phyloP scores from a whole-genome alignment of 2,113 vertebrate species.

The Gnathonemus longibarbis region DNA sequence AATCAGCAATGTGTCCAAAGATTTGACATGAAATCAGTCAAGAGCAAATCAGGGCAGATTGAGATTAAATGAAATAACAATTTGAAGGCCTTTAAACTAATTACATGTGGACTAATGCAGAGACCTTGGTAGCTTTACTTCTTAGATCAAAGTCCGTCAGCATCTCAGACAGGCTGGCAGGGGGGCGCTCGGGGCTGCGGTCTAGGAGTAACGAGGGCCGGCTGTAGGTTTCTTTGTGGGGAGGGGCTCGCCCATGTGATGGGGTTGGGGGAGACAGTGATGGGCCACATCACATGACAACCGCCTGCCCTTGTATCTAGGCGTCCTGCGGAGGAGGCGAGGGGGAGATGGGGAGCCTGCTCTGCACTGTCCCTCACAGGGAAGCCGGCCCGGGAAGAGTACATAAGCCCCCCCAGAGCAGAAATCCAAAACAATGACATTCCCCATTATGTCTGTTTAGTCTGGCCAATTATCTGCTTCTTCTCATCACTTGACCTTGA shows the following conservation, averaged over 20 bases:
- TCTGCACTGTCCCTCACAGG: constrained; percentile 47
- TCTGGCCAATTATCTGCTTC: constrained; percentile 84
- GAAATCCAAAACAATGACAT: constrained; percentile 88
- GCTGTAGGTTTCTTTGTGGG: background rate
- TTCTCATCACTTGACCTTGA: constrained; percentile 82
- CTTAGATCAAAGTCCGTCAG: background rate
- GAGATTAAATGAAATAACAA: background rate
- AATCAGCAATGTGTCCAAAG: background rate
- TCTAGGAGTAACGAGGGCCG: background rate
- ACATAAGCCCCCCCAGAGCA: constrained; percentile 76
- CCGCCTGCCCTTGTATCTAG: constrained; percentile 62
- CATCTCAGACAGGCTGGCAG: background rate
- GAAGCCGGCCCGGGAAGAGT: constrained; percentile 58
- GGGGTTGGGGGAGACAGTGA: background rate
- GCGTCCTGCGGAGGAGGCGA: constrained; percentile 66
- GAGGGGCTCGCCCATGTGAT: background rate
- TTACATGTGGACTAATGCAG: background rate
- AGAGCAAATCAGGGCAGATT: background rate
- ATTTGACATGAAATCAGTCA: background rate
- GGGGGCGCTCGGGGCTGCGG: background rate
- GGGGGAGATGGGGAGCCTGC: constrained; percentile 59
- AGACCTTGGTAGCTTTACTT: background rate
- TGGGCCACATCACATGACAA: background rate
- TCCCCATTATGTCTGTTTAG: constrained; percentile 90
- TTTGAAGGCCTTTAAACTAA: background rate